Percentiles rank a stretch among this genome's conserved stretches.
Conservation (phyloP, 2,888 invertebrate genomes). For the Falcaria lacertinaria region DNA sequence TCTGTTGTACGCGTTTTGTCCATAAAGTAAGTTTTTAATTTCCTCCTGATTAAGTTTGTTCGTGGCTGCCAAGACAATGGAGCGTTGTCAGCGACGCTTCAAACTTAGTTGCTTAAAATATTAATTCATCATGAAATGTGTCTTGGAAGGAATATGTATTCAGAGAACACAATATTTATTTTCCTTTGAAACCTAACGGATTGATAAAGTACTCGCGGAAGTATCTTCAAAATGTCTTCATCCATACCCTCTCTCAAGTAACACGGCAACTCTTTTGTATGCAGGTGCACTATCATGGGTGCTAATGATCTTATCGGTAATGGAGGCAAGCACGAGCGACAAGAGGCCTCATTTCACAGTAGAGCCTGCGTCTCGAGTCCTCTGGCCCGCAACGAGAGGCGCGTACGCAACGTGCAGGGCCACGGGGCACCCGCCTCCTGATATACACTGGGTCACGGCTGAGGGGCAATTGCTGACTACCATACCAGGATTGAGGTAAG, state of each 20-base stretch:
- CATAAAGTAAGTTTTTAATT: neutral
- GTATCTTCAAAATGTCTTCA: too few species aligned
- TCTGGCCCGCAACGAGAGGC: constrained; percentile 69
- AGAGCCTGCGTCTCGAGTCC: constrained; percentile 63
- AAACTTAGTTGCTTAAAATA: neutral
- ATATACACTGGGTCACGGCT: constrained; percentile 67
- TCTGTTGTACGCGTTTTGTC: neutral
- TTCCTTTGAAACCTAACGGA: too few species aligned
- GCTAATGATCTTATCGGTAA: constrained; percentile 38
- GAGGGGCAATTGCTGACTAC: constrained; percentile 70
- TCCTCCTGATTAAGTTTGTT: neutral
- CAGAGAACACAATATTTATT: too few species aligned
- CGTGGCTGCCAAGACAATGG: neutral
- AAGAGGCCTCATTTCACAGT: constrained; percentile 64
- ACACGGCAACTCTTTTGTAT: neutral
- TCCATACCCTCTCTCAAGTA: too few species aligned
- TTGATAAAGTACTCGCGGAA: too few species aligned
- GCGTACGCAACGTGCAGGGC: constrained; percentile 65
- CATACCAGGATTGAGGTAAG: constrained; percentile 67
- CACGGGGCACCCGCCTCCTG: constrained; percentile 61
- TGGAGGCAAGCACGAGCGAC: constrained; percentile 46
- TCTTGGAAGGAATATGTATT: neutral
- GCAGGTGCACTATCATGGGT: constrained; percentile 25
- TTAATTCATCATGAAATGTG: neutral
- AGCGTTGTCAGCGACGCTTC: neutral